A percentile compares a stretch with the other conserved stretches of the same genome.
phyloP scores from a whole-genome alignment of 2,113 vertebrate genomes.

The Phalacrocorax brasilianus region DNA sequence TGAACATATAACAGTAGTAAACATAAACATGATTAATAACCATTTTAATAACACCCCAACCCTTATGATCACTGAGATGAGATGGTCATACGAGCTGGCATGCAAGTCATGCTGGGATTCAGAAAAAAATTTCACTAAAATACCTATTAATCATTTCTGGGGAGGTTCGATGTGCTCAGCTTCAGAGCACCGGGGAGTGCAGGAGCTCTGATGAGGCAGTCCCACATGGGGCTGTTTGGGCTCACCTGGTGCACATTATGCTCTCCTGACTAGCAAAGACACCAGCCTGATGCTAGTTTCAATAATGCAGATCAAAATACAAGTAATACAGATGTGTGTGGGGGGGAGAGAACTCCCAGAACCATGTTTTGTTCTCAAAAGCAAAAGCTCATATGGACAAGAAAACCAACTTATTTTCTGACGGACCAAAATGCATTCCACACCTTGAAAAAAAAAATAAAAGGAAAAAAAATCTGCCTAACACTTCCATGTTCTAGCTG shows the following conservation, averaged over 20 bases:
- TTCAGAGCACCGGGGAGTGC: not conserved
- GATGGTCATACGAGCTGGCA: not conserved
- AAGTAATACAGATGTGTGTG: not conserved
- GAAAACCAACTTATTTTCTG: not conserved
- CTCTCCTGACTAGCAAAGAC: not conserved
- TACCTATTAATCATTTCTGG: not conserved
- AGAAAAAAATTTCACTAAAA: not conserved
- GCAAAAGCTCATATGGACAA: not conserved
- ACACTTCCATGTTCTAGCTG: not conserved
- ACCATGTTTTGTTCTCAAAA: conserved; percentile 49
- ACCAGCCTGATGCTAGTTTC: not conserved
- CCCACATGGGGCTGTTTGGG: not conserved
- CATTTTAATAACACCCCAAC: not conserved
- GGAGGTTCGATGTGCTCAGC: not conserved
- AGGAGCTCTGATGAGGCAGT: not conserved
- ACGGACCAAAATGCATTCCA: not conserved
- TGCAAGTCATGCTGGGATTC: not conserved
- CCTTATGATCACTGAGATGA: not conserved
- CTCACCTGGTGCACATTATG: not conserved
- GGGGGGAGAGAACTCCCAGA: not conserved
- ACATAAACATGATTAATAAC: not conserved
- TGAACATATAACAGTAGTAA: not conserved
- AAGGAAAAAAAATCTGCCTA: not conserved
- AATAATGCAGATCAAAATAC: not conserved
- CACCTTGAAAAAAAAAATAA: not conserved